Base-by-base conservation (phyloP, 2,888 invertebrate species). In the Poecilus cupreus region DNA sequence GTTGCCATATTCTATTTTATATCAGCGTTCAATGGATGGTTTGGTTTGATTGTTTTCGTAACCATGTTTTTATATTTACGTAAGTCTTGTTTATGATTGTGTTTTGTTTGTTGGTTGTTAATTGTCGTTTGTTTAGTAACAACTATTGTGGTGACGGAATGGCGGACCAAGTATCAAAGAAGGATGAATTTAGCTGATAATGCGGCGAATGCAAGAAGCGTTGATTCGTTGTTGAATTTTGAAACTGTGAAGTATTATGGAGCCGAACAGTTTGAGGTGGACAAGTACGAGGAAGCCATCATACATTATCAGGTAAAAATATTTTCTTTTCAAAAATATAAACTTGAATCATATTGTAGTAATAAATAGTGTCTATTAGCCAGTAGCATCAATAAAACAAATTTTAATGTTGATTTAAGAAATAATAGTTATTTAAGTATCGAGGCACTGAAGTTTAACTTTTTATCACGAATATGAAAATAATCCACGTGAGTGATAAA, bases 161-260 rank as follows among this genome's bases (percentile, higher is more conserved):
- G 99, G 99, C 92, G 99, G 11, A 99, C 98, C 0, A 97, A 98
- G 89, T 99, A 93, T 90, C 95, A 98, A 85, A 91, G 98, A 37
- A 92, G 95, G 3, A 98, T 98, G 97, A 99, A 99, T 89, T 90
- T 94, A 26, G 95, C 97, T 0, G 98, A 99, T 87, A 99, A 99
- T 89, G 96, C 94, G 43, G 95, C 96, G 82, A 95, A 96, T 86
- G 96, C 97, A 3, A 93, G 95, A 82, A 97, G 97, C 78, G 98
- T 99, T 0, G 99, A 99, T 89, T 98, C 99, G 0, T 90, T 99
- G 77, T 91, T 99, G 11, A 99, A 99, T 90, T 99, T 97, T 90
- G 99, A 99, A 90, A 99, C 99, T 0, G 99, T 98, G 0, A 99
- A 99, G 88, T 99, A 99, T 90, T 99, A 98, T 88, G 96, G 96